Conservation (phyloP, 2,888 invertebrate species). For the Meliscaeva auricollis region DNA sequence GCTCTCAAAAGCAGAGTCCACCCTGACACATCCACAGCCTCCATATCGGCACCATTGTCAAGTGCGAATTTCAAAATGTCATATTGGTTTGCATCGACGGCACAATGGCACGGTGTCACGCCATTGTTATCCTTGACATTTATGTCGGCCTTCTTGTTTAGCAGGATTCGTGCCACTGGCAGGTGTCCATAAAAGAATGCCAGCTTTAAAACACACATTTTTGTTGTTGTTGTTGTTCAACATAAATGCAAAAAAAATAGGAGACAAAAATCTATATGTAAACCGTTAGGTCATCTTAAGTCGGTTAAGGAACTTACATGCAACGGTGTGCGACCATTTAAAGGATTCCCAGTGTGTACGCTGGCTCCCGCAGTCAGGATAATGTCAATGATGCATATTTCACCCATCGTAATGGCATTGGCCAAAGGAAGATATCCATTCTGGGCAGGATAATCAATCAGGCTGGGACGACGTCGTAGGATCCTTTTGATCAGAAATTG, state of each 20-base stretch:
- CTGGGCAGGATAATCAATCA: constrained; percentile 81
- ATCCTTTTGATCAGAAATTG: constrained; percentile 83
- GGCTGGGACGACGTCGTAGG: constrained; percentile 80
- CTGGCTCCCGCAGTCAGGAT: constrained; percentile 81
- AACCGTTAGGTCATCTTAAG: constrained; percentile 33
- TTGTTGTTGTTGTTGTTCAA: too few relatives aligned
- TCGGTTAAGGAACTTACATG: constrained; percentile 79
- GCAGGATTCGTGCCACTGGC: constrained; percentile 81
- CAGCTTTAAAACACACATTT: constrained; percentile 78
- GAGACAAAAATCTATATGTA: constrained; percentile 24
- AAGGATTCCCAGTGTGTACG: constrained; percentile 81
- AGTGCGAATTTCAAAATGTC: constrained; percentile 82
- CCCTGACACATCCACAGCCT: constrained; percentile 81
- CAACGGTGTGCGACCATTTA: constrained; percentile 81
- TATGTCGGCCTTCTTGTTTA: constrained; percentile 82
- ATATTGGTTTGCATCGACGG: constrained; percentile 82
- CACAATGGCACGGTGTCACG: constrained; percentile 83
- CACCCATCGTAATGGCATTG: constrained; percentile 82
- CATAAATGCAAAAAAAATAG: constrained; percentile 16
- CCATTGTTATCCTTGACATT: constrained; percentile 81
- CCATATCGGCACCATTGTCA: constrained; percentile 81
- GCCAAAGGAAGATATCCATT: constrained; percentile 82
- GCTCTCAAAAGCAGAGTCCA: constrained; percentile 83
- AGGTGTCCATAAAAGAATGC: constrained; percentile 82
- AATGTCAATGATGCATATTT: constrained; percentile 82